Conservation (phyloP, 2,888 invertebrate species). For the Cryptocheilus praepositus region DNA sequence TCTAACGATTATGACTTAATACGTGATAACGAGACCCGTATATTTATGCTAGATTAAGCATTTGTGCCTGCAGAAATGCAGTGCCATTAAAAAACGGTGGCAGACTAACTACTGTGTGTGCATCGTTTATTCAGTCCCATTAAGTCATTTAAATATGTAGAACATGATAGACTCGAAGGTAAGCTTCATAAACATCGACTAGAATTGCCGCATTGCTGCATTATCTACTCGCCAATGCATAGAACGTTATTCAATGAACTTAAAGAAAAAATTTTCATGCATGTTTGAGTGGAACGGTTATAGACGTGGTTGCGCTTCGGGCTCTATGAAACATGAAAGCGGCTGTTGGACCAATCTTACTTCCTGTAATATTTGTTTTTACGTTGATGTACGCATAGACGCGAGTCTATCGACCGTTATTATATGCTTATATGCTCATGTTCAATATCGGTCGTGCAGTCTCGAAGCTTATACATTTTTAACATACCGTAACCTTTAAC, state of each 20-base stretch:
- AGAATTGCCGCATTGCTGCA: conserved; percentile 8
- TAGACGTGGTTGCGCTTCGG: not conserved
- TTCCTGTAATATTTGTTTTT: conserved; percentile 9
- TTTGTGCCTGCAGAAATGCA: no score
- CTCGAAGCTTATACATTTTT: not conserved
- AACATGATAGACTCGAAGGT: no score
- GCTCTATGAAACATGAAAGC: conserved; percentile 9
- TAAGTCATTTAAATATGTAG: no score
- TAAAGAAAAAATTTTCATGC: conserved; percentile 14
- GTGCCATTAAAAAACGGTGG: no score
- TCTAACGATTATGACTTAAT: no score
- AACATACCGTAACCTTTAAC: no score
- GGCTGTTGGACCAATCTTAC: not conserved
- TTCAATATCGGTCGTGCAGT: not conserved
- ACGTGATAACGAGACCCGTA: no score
- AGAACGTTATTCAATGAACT: conserved; percentile 16
- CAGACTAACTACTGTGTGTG: no score
- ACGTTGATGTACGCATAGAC: not conserved
- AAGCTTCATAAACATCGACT: not conserved
- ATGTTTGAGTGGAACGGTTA: conserved; percentile 10
- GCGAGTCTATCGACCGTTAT: not conserved
- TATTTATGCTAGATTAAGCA: no score
- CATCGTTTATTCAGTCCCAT: no score
- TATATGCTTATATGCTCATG: not conserved
- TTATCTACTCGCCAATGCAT: conserved; percentile 17